Evolutionary conservation across 2,888 invertebrate species (phyloP), one percentile per base, ranked within the genome.

Genomic region (Cheilosia pagana): DNA sequence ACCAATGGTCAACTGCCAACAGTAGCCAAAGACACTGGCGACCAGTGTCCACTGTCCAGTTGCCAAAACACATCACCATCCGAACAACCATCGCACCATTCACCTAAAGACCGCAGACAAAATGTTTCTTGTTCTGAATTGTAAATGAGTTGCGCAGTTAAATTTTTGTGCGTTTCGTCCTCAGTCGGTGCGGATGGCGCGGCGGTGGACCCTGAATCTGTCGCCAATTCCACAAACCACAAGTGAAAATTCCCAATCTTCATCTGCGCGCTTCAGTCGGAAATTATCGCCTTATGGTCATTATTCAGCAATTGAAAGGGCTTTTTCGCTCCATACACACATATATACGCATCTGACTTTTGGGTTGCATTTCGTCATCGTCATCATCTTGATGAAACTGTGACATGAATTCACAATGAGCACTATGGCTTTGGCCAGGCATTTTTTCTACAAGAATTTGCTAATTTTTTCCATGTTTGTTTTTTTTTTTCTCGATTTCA

Each of bases 401-500:
- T 88, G 88, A 88, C 88, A 88, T 88, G 88, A 88, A 88, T 88
- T 87, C 86, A 63, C 87, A 88, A 88, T 88, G 88, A 88, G 88
- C 88, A 87, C 86, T 81, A 81, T 85, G 81, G 70, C 82, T 71
- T 45, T 50, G 39, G 50, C 43, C 21, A 8, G 55, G 55, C 41
- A 14, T 50, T 21, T 21, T 19, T 70, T 35, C 21, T 63, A 50
- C 50, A 68, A 74, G 62, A 79, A 74, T 71, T 82, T 76, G 53
- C 55, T 63, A 67, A 70, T 72, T 81, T 76, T 77, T 81, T 52
- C 43, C 16, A 43, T 70, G 23, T 23, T 50, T 43, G 65, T 75
- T 67, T 6, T 70, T 68, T 74, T 79, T 35, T 70, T 68, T 76
- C 77, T 85, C 82, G 77, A 86, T 79, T 93, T 35, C 94, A 97